These are phyloP conservation scores for Polypedilum vanderplanki DNA, from an alignment of 1,140 invertebrate species.

Conservation along the genomic window DNA sequence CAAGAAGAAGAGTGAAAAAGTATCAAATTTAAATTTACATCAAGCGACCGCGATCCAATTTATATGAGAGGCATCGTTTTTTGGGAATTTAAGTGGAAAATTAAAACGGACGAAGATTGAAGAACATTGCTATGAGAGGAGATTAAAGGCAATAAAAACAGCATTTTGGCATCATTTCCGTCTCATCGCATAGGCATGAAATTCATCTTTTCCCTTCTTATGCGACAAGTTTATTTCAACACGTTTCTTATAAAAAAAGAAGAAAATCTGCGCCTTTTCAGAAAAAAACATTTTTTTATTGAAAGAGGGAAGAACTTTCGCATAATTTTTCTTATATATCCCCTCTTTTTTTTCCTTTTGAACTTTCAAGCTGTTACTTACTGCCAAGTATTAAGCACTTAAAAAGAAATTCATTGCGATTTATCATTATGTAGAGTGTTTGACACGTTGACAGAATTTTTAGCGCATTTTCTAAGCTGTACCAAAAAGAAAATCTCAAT, in stretches of 20 bases:
- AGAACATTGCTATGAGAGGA: neutral
- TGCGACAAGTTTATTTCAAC: neutral
- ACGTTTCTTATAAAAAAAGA: neutral
- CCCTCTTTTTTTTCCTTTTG: neutral
- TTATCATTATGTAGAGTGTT: neutral
- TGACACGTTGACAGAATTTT: constrained; percentile 13
- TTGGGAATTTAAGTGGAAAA: constrained; percentile 5
- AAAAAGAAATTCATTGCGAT: neutral
- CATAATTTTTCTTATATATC: too few relatives aligned
- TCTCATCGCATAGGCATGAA: constrained; percentile 9
- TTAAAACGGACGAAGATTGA: constrained; percentile 19
- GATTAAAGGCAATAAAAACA: neutral
- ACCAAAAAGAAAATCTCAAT: neutral
- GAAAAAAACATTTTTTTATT: too few relatives aligned
- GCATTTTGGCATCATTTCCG: constrained; percentile 11
- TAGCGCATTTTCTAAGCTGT: neutral
- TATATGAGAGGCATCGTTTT: neutral
- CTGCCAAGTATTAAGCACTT: neutral
- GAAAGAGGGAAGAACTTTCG: too few relatives aligned
- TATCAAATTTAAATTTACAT: constrained; percentile 20
- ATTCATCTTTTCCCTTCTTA: neutral
- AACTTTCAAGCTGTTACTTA: neutral
- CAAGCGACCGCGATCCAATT: neutral
- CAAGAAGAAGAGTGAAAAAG: neutral
- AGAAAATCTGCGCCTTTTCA: too few relatives aligned